A percentile compares a stretch with the other conserved stretches of the same genome.
phyloP scores from a whole-genome alignment of 2,888 invertebrate species.

The Mantis religiosa region DNA sequence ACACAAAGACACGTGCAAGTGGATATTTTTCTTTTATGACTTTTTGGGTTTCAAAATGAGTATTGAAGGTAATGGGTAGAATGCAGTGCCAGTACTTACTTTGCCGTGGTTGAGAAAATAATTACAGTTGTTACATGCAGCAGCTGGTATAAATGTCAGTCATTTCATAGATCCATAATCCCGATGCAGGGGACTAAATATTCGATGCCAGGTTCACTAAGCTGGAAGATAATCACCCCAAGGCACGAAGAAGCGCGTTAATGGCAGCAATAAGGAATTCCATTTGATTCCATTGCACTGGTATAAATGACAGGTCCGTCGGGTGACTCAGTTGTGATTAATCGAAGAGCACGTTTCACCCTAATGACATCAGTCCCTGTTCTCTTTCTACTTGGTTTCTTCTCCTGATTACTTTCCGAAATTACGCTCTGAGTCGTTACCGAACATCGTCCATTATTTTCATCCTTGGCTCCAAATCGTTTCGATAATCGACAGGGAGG shows the following conservation, averaged over 20 bases:
- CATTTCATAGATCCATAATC: too few species aligned
- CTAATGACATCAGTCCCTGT: not conserved
- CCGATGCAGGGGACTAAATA: too few species aligned
- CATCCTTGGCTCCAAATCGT: not conserved
- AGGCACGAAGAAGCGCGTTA: not conserved
- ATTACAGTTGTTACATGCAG: too few species aligned
- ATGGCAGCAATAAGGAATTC: not conserved
- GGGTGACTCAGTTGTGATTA: not conserved
- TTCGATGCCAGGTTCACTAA: too few species aligned
- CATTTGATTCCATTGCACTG: not conserved
- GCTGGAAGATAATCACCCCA: not conserved
- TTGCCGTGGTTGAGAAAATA: too few species aligned
- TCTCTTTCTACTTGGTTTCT: not conserved
- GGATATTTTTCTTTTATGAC: too few species aligned
- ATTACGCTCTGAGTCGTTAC: not conserved
- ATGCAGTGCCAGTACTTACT: too few species aligned
- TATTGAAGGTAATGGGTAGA: too few species aligned
- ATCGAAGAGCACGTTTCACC: not conserved
- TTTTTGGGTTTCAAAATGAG: too few species aligned
- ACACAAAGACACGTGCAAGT: too few species aligned
- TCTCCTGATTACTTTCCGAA: not conserved
- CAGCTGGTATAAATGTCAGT: too few species aligned
- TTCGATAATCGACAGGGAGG: not conserved
- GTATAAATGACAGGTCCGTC: not conserved
- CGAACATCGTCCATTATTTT: not conserved